These are phyloP conservation scores for Drosophila limbata DNA, from an alignment of 2,888 invertebrate genomes.

Conservation along the genomic window DNA sequence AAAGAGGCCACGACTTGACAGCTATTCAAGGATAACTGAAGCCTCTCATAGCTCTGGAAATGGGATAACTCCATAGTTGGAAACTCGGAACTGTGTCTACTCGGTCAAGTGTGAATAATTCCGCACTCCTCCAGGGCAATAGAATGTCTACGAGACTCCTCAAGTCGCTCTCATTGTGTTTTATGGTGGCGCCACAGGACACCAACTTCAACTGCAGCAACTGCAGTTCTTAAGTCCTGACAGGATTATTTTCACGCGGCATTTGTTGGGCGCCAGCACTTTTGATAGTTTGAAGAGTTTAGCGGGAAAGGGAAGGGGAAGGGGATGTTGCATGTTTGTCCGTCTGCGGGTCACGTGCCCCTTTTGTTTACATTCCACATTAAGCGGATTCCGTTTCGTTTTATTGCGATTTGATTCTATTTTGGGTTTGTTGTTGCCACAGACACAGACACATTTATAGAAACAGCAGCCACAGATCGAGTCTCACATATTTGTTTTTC, in stretches of 20 bases:
- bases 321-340: neutral
- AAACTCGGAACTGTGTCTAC: slow-evolving; percentile 21
- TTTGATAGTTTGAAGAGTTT: slow-evolving; percentile 17
- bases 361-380: slow-evolving; percentile 83
- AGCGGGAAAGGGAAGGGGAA: neutral
- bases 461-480: slow-evolving; percentile 50
- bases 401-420: slow-evolving; percentile 77
- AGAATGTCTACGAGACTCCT: slow-evolving; percentile 21
- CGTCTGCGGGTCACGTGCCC: slow-evolving; percentile 79
- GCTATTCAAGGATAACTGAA: slow-evolving; percentile 44
- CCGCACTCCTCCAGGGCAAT: slow-evolving; percentile 20
- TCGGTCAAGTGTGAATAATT: slow-evolving; percentile 56
- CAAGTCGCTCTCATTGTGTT: slow-evolving; percentile 3
- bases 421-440: slow-evolving; percentile 61
- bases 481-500: slow-evolving; percentile 57
- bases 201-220: slow-evolving; percentile 19
- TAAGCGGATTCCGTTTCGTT: slow-evolving; percentile 81
- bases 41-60: slow-evolving; percentile 27
- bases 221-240: slow-evolving; percentile 16
- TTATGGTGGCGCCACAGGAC: slow-evolving; percentile 60
- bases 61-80: neutral
- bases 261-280: slow-evolving; percentile 63
- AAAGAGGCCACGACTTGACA: slow-evolving; percentile 56
- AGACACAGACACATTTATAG: slow-evolving; percentile 2
- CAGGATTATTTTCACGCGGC: slow-evolving; percentile 61